phyloP scores from a whole-genome alignment of 2,888 invertebrate genomes.

The Linnaemya tessellans region DNA sequence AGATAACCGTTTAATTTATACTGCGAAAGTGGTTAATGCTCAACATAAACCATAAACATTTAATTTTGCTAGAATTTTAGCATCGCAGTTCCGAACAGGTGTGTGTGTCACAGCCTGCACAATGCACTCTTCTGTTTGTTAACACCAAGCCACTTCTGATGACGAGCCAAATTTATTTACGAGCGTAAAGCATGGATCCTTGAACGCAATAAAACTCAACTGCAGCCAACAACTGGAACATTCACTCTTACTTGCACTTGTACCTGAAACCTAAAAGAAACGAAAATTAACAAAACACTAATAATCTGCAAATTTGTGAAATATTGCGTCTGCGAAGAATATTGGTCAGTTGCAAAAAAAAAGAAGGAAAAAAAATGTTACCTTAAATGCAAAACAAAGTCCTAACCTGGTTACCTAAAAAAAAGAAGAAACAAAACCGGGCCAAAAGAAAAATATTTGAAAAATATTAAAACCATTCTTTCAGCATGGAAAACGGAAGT shows the following conservation, averaged over 20 bases:
- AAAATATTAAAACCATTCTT: constrained; percentile 41
- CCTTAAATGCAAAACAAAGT: constrained; percentile 10
- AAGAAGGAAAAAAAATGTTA: constrained; percentile 6
- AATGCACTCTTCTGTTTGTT: constrained; percentile 30
- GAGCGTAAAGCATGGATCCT: not conserved
- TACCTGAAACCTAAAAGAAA: not conserved
- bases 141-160: constrained; percentile 24
- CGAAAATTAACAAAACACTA: not conserved
- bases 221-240: constrained; percentile 23
- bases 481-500: constrained; percentile 57
- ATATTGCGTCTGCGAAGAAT: constrained; percentile 24
- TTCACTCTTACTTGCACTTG: constrained; percentile 15
- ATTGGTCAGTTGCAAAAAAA: constrained; percentile 8
- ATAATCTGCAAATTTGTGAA: not conserved
- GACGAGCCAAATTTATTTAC: constrained; percentile 41
- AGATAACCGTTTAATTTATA: not conserved
- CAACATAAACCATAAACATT: not conserved
- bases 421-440: not conserved
- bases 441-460: constrained; percentile 27
- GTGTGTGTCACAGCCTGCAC: constrained; percentile 48
- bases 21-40: not conserved
- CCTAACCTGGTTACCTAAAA: constrained; percentile 51
- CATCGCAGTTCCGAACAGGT: constrained; percentile 23
- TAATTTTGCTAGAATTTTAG: constrained; percentile 23
- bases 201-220: constrained; percentile 18